phyloP scores from a whole-genome alignment of 2,797 vertebrate species.

The Hirundo rustica region DNA sequence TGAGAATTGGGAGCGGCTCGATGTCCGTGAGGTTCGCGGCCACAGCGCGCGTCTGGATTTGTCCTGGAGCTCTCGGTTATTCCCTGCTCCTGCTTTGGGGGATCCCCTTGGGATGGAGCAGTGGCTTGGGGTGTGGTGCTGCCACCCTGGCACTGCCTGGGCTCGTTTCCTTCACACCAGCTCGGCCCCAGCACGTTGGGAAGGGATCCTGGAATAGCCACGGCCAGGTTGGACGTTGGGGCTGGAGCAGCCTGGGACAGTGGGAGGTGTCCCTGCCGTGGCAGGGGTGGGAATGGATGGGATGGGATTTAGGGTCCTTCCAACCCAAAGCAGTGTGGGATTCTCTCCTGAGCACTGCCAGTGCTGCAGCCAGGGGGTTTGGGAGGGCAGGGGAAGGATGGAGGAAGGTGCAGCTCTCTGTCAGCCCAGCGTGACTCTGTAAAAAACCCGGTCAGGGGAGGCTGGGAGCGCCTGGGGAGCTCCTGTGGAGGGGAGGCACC shows the following conservation, averaged over 20 bases:
- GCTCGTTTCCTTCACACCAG: not conserved
- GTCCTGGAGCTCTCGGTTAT: not conserved
- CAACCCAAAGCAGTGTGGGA: not conserved
- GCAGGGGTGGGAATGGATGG: accelerated
- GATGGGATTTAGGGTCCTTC: accelerated
- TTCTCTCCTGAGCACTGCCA: accelerated
- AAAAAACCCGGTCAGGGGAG: accelerated
- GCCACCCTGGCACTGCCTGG: accelerated
- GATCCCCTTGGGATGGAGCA: not conserved
- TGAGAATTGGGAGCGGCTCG: accelerated
- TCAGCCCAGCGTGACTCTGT: not conserved
- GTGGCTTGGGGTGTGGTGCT: accelerated
- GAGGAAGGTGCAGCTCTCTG: not conserved
- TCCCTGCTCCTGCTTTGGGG: not conserved
- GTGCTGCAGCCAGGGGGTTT: no score
- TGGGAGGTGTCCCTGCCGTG: not conserved
- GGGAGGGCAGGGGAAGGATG: not conserved
- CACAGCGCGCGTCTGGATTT: accelerated
- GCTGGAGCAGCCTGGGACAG: not conserved
- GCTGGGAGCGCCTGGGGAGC: not conserved
- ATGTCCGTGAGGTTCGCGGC: accelerated
- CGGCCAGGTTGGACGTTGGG: accelerated
- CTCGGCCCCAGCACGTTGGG: accelerated
- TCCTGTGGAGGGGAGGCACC: not conserved
- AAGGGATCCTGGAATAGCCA: not conserved